Conservation (phyloP, 2,888 invertebrate genomes). For the Amphipoea oculea region DNA sequence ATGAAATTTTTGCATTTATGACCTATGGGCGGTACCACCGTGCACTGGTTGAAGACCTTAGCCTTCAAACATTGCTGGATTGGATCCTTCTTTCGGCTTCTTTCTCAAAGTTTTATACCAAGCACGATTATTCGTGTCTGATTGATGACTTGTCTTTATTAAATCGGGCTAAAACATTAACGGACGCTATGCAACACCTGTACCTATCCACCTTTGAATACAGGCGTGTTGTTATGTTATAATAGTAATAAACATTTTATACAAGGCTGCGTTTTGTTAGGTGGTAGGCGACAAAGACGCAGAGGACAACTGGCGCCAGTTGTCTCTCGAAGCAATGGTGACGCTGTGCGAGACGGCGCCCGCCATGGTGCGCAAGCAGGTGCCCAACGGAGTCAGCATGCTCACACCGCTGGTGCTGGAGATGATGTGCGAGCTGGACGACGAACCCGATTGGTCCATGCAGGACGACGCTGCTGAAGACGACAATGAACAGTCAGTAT, state of each 20-base stretch:
- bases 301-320: constrained; percentile 96
- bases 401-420: constrained; percentile 96
- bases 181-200: background rate
- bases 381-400: constrained; percentile 94
- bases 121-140: background rate
- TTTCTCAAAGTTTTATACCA: background rate
- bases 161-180: background rate
- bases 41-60: background rate
- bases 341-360: constrained; percentile 98
- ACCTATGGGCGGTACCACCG: too few species aligned
- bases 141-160: background rate
- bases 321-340: constrained; percentile 97
- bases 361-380: constrained; percentile 98
- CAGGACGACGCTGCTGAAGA: constrained; percentile 97
- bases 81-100: background rate
- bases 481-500: constrained; percentile 94
- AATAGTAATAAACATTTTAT: constrained; percentile 6
- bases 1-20: too few species aligned
- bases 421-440: constrained; percentile 98
- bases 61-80: background rate
- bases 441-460: constrained; percentile 96
- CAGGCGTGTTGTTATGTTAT: background rate
- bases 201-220: background rate
- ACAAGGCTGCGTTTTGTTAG: constrained; percentile 74
- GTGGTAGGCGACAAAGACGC: constrained; percentile 93